Evolutionary conservation across 2,888 invertebrate genomes (phyloP).

Genomic region (Ectemnius cavifrons): DNA sequence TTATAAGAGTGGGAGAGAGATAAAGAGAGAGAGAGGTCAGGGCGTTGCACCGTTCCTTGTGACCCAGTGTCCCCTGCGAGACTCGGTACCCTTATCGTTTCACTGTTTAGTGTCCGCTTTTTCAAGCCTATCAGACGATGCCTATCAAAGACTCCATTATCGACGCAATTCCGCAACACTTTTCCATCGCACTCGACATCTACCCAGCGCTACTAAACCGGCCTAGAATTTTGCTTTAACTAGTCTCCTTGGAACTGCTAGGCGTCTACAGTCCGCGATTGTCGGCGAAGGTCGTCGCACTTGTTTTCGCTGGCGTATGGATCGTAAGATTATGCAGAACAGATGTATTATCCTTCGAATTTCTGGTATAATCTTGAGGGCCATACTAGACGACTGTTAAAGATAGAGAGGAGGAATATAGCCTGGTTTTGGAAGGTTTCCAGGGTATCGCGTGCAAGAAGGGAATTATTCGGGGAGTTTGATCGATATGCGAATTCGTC

Average conservation of each 20-base stretch:
- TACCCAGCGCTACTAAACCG: too few species aligned
- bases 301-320: too few species aligned
- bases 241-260: too few species aligned
- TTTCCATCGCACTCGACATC: slow-evolving; percentile 2
- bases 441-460: neutral
- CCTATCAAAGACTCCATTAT: slow-evolving; percentile 12
- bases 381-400: too few species aligned
- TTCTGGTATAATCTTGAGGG: too few species aligned
- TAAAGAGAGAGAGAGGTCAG: slow-evolving; percentile 61
- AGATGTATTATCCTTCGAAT: neutral
- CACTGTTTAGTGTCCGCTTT: slow-evolving; percentile 18
- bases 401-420: too few species aligned
- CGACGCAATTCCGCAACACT: slow-evolving; percentile 21
- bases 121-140: slow-evolving; percentile 15
- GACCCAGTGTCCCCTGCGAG: slow-evolving; percentile 68
- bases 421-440: too few species aligned
- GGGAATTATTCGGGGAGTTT: slow-evolving; percentile 40
- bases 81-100: slow-evolving; percentile 25
- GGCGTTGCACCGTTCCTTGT: slow-evolving; percentile 71
- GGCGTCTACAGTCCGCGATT: too few species aligned
- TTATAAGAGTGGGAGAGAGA: slow-evolving; percentile 9
- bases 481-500: slow-evolving; percentile 47
- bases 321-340: neutral
- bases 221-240: too few species aligned
- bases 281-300: too few species aligned